These are phyloP conservation scores for Meda fulgida DNA, from an alignment of 2,797 vertebrate species.

Conservation along the genomic window DNA sequence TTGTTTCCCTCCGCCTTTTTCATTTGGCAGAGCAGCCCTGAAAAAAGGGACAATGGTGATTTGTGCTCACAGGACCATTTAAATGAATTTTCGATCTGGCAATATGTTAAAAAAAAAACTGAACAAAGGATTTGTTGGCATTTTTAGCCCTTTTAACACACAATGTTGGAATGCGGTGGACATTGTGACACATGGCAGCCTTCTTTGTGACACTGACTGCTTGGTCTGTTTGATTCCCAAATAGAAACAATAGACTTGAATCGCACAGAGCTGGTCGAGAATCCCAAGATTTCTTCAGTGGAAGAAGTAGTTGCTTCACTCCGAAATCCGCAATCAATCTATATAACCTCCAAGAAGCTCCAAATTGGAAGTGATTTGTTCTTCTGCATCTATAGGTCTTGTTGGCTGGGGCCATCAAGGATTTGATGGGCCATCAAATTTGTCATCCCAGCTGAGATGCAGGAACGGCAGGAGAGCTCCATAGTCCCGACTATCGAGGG, in stretches of 20 bases:
- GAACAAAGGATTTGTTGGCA: background rate
- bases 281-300: constrained; percentile 36
- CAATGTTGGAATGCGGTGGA: constrained; percentile 4
- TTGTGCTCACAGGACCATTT: constrained; percentile 40
- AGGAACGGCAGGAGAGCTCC: constrained; percentile 6
- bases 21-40: constrained; percentile 26
- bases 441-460: constrained; percentile 4
- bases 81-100: background rate
- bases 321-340: background rate
- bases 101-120: background rate
- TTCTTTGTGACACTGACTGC: background rate
- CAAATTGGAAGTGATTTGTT: constrained; percentile 49
- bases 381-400: constrained; percentile 33
- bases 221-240: background rate
- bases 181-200: background rate
- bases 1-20: constrained; percentile 40
- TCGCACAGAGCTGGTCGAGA: background rate
- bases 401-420: constrained; percentile 8
- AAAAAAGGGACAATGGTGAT: constrained; percentile 48
- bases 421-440: background rate
- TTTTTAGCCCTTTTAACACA: background rate
- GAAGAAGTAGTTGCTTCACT: constrained; percentile 32
- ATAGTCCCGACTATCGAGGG: constrained; percentile 35
- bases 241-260: background rate
- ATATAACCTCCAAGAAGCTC: constrained; percentile 20